Evolutionary conservation across 2,888 invertebrate genomes (phyloP), one percentile per base, ranked within the genome.

Genomic region (Chorisops tibialis): DNA sequence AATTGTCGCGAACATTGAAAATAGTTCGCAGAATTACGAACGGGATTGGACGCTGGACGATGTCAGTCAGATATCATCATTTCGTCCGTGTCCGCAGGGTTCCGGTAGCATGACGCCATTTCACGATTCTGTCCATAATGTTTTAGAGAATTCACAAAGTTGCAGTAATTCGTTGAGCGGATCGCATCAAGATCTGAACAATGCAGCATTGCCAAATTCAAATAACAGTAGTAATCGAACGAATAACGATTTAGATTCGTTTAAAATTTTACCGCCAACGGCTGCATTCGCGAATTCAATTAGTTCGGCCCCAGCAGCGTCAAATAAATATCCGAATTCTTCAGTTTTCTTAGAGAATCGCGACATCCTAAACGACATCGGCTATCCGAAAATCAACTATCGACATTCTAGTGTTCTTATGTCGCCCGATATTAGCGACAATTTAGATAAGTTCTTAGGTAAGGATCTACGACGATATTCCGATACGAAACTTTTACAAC

Each of bases 1-100:
- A 73, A 82, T 85, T 73, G 82, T 86, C 11, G 87, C 87, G 41
- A 86, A 85, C 74, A 85, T 86, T 67, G 87, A 87, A 69, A 80
- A 79, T 61, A 81, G 81, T 71, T 79, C 81, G 64, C 74, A 75
- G 63, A 75, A 78, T 63, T 78, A 78, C 63, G 79, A 79, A 59
- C 73, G 77, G 11, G 79, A 79, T 66, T 78, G 75, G 75, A 77
- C 77, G 14, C 66, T 77, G 48, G 78, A 79, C 61, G 78, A 78
- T 68, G 74, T 76, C 22, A 78, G 78, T 63, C 78, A 78, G 70
- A 78, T 78, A 67, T 78, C 79, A 3, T 78, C 77, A 22, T 78
- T 78, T 67, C 76, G 76, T 9, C 79, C 78, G 49, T 78, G 78
- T 63, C 76, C 75, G 30, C 78, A 77, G 65, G 77, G 78, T n/a